Evolutionary conservation across 2,888 invertebrate genomes (phyloP).

Genomic region (Poecilus cupreus): DNA sequence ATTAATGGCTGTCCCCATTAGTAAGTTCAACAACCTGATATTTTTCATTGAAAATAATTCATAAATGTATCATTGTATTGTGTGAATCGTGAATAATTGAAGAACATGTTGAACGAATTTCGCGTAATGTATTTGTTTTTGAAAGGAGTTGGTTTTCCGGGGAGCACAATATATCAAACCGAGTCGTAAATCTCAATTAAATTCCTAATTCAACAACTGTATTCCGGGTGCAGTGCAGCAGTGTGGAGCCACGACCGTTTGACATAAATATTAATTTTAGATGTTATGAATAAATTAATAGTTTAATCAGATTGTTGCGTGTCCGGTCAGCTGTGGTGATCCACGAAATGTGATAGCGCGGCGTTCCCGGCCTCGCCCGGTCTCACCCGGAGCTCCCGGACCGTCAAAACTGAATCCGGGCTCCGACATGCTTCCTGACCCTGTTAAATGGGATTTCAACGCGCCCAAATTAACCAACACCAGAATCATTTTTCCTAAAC

Average conservation of each 20-base stretch:
- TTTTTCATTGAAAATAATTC: no score
- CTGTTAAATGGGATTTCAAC: constrained; percentile 33
- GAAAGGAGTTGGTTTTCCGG: constrained; percentile 26
- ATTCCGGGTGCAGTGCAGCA: constrained; percentile 32
- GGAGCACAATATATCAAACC: constrained; percentile 23
- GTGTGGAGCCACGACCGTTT: constrained; percentile 2
- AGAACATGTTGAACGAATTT: background rate
- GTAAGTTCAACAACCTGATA: no score
- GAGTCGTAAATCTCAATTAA: constrained; percentile 26
- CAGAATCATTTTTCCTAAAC: constrained; percentile 21
- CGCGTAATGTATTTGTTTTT: constrained; percentile 8
- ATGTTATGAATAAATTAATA: constrained; percentile 57
- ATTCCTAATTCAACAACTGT: constrained; percentile 41
- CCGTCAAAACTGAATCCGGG: background rate
- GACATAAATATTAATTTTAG: constrained; percentile 53
- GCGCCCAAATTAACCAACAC: constrained; percentile 28
- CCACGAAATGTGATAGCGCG: constrained; percentile 49
- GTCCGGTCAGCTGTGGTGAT: constrained; percentile 45
- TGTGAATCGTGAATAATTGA: background rate
- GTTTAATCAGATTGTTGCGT: constrained; percentile 52
- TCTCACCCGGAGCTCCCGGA: background rate
- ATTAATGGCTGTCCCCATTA: no score
- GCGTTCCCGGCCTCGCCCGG: background rate
- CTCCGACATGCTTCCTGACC: constrained; percentile 31
- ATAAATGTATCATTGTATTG: background rate